These are phyloP conservation scores for Dolichomitus sp. DNA, from an alignment of 2,888 invertebrate species.

Conservation along the genomic window DNA sequence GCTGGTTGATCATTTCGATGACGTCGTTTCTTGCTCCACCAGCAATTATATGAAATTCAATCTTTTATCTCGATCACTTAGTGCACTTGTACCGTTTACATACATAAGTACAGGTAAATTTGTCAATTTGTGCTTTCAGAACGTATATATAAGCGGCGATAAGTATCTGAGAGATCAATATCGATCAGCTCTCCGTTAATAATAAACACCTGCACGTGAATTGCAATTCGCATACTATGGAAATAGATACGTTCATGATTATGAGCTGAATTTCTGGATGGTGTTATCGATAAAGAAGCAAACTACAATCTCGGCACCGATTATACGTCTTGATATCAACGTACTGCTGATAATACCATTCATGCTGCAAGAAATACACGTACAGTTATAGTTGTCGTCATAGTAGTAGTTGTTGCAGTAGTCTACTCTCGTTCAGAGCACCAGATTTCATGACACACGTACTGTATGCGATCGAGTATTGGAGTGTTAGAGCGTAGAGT, in stretches of 20 bases:
- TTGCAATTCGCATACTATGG: slow-evolving; percentile 37
- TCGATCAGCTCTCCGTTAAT: slow-evolving; percentile 44
- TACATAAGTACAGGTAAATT: slow-evolving; percentile 36
- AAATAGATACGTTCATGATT: slow-evolving; percentile 46
- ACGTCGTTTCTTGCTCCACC: slow-evolving; percentile 54
- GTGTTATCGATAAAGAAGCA: slow-evolving; percentile 68
- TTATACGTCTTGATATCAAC: slow-evolving; percentile 56
- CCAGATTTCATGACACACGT: slow-evolving; percentile 31
- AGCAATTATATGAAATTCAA: slow-evolving; percentile 62
- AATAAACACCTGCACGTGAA: slow-evolving; percentile 60
- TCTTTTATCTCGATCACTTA: slow-evolving; percentile 44
- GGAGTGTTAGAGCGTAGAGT: slow-evolving; percentile 36
- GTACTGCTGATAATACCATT: slow-evolving; percentile 40
- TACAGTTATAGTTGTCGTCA: neutral
- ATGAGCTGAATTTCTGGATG: slow-evolving; percentile 65
- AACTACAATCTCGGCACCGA: slow-evolving; percentile 55
- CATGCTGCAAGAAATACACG: neutral
- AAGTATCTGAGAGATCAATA: slow-evolving; percentile 51
- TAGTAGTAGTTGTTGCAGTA: neutral
- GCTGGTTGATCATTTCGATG: slow-evolving; percentile 59
- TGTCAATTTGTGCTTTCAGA: slow-evolving; percentile 51
- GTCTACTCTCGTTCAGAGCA: slow-evolving; percentile 15
- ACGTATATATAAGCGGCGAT: slow-evolving; percentile 23
- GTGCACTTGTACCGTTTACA: slow-evolving; percentile 15
- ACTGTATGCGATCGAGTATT: slow-evolving; percentile 40